phyloP scores from a whole-genome alignment of 1,140 invertebrate species.

The Orchesella cincta region DNA sequence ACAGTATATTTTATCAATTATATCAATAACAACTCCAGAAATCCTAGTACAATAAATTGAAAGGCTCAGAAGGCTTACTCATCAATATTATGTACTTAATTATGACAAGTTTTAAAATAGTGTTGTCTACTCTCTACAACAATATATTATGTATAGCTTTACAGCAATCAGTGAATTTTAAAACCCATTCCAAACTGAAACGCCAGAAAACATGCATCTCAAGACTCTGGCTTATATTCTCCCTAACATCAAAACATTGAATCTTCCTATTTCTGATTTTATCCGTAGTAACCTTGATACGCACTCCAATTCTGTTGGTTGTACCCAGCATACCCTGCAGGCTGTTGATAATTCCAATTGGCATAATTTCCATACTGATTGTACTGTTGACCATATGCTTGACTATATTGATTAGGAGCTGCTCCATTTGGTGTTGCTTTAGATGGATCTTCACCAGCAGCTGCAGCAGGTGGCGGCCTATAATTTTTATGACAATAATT shows the following conservation, averaged over 20 bases:
- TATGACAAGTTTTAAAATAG: background rate
- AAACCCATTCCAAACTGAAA: background rate
- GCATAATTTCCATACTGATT: constrained; percentile 62
- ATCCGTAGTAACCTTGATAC: constrained; percentile 46
- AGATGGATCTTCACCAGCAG: constrained; percentile 56
- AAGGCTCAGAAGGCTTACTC: constrained; percentile 9
- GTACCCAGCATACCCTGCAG: constrained; percentile 35
- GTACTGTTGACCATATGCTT: constrained; percentile 60
- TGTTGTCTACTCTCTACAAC: background rate
- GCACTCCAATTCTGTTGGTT: constrained; percentile 45
- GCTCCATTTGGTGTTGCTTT: constrained; percentile 50
- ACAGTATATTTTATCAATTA: background rate
- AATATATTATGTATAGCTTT: background rate
- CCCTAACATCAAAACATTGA: too few relatives aligned
- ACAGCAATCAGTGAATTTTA: background rate
- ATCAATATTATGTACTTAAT: background rate
- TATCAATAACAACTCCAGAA: background rate
- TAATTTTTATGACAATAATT: background rate
- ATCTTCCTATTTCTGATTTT: background rate
- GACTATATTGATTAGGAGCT: constrained; percentile 58
- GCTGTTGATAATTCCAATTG: constrained; percentile 54
- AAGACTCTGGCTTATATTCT: background rate
- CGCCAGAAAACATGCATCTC: background rate
- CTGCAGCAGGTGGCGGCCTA: constrained; percentile 4
- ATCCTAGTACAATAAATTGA: background rate